Conservation (phyloP, 2,888 invertebrate species). For the Agrochola litura region DNA sequence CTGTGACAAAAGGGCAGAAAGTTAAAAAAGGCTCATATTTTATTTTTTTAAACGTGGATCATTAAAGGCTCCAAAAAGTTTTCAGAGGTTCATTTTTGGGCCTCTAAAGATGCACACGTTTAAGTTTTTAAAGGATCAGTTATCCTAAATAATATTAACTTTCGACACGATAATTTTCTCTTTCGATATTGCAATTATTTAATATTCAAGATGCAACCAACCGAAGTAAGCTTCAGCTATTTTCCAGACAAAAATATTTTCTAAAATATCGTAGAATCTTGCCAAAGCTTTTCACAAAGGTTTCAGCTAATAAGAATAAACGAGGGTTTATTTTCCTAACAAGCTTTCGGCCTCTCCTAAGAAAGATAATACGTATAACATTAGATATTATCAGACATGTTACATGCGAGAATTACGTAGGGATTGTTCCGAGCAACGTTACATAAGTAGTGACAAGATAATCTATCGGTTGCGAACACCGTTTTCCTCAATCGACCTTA, state of each 20-base stretch:
- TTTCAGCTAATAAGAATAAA: conserved; percentile 42
- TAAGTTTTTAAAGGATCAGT: too few species aligned
- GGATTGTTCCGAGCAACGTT: conserved; percentile 41
- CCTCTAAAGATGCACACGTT: too few species aligned
- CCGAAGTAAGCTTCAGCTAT: background rate
- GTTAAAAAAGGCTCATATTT: too few species aligned
- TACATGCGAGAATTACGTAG: conserved; percentile 54
- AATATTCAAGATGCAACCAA: background rate
- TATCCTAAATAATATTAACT: background rate
- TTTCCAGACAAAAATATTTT: conserved; percentile 8
- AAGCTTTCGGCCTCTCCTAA: conserved; percentile 35
- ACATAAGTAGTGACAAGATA: conserved; percentile 60
- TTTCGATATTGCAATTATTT: background rate
- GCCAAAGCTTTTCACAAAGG: conserved; percentile 32
- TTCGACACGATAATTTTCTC: background rate
- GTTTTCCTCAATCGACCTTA: conserved; percentile 61
- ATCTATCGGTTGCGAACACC: conserved; percentile 56
- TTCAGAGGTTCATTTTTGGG: too few species aligned
- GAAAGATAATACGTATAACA: conserved; percentile 45
- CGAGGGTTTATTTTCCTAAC: conserved; percentile 43
- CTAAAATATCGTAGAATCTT: conserved; percentile 16
- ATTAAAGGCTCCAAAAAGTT: too few species aligned
- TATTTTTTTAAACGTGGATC: too few species aligned
- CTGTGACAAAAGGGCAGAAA: too few species aligned
- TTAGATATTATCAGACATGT: conserved; percentile 58